Percentiles rank a stretch among this genome's conserved stretches.
Evolutionary conservation across 1,140 invertebrate genomes (phyloP).

Genomic region (Magallana gigas): DNA sequence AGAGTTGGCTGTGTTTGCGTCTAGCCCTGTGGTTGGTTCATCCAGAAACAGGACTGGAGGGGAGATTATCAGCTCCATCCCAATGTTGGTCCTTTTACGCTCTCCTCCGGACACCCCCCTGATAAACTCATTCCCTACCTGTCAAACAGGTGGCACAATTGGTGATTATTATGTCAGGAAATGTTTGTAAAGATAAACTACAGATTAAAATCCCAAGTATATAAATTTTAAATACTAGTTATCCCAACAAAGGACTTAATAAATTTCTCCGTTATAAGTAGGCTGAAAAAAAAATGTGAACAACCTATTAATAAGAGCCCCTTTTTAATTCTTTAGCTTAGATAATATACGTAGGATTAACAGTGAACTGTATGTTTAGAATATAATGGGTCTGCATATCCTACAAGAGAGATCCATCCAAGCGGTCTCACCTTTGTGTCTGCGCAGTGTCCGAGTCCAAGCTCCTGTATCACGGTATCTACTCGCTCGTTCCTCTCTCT

Average conservation of each 20-base stretch:
- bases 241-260: too few species aligned
- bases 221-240: too few species aligned
- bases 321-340: too few species aligned
- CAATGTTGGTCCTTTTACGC: conserved; percentile 78
- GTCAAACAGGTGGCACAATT: background rate
- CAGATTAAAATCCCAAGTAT: too few species aligned
- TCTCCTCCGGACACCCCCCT: conserved; percentile 79
- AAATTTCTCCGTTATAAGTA: too few species aligned
- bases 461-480: conserved; percentile 73
- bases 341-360: too few species aligned
- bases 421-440: conserved; percentile 69
- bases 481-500: conserved; percentile 69
- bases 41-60: conserved; percentile 79
- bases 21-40: conserved; percentile 79
- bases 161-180: background rate
- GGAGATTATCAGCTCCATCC: conserved; percentile 79
- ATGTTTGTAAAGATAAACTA: too few species aligned
- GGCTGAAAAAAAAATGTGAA: too few species aligned
- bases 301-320: too few species aligned
- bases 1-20: conserved; percentile 78
- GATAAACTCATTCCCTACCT: conserved; percentile 78
- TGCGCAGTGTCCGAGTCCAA: conserved; percentile 74
- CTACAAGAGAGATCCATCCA: too few species aligned
- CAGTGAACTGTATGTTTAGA: too few species aligned
- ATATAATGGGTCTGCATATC: too few species aligned